Conservation (phyloP, 2,888 invertebrate species). For the Phyllotreta striolata region DNA sequence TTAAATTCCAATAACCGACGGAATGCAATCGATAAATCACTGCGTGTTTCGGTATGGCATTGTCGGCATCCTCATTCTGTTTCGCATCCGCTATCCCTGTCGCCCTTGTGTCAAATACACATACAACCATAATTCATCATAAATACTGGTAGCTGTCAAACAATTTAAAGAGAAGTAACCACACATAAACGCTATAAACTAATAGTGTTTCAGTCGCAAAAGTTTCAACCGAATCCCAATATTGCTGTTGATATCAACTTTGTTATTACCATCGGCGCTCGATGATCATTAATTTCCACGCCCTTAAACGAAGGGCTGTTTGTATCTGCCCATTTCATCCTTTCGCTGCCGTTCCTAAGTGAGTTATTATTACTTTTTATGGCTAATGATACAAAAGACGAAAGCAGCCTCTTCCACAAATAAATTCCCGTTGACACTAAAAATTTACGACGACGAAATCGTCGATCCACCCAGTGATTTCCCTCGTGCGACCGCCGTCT, state of each 20-base stretch:
- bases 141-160: no score
- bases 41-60: slow-evolving; percentile 31
- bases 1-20: slow-evolving; percentile 44
- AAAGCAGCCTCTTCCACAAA: slow-evolving; percentile 6
- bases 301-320: not conserved
- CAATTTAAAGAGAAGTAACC: no score
- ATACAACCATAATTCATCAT: not conserved
- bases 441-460: slow-evolving; percentile 15
- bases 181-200: no score
- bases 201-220: no score
- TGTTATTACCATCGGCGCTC: no score
- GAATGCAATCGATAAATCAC: slow-evolving; percentile 44
- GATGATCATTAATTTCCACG: no score
- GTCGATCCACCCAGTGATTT: slow-evolving; percentile 13
- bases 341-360: slow-evolving; percentile 8
- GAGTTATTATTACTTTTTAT: slow-evolving; percentile 14
- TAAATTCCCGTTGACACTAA: slow-evolving; percentile 9
- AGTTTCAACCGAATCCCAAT: no score
- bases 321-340: slow-evolving; percentile 1
- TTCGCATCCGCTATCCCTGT: not conserved
- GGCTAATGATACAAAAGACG: slow-evolving; percentile 13
- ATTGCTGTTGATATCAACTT: no score
- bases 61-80: slow-evolving; percentile 15
- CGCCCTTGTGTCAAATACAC: slow-evolving; percentile 7
- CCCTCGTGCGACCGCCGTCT: not conserved